Evolutionary conservation across 2,113 vertebrate genomes (phyloP), one percentile per base, ranked within the genome.

Genomic region (Macrotus californicus): DNA sequence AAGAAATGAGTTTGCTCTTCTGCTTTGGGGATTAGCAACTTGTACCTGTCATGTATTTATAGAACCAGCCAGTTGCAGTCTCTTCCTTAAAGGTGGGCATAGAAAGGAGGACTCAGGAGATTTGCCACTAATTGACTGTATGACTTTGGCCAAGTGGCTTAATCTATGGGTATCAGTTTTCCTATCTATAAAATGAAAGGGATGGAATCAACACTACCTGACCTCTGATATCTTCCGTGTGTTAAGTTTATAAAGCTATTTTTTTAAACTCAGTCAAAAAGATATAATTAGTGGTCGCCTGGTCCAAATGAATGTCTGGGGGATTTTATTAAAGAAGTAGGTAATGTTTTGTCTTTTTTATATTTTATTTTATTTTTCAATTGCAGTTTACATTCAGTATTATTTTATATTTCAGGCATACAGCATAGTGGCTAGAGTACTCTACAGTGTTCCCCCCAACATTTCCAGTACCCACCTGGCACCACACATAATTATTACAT

Each of bases 321-420:
- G 29, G 21, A 29, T 76, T 83, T 92, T 96, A 31, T 93, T 93
- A 73, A 95, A 87, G 82, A 88, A 93, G 61, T 16, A 94, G 14
- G 34, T 66, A 54, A 73, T 83, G 31, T 22, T 91, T 94, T 87
- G 14, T 77, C 73, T 67, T 67, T 67, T 67, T 67, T 66, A n/a
- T n/a, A n/a, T 76, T 76, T 18, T 48, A 18, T 46, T 46, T 75
- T 31, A 29, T 73, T 75, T 34, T 76, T 50, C 72, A 50, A 12
- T 48, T 76, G 18, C 2, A 50, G 73, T 50, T 76, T 48, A 76
- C 26, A 76, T 31, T 76, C 29, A 50, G 15, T 76, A 48, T 76
- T 76, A 46, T 29, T 75, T 46, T 48, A 7, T 48, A 34, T 34
- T 19, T 76, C 29, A 76, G 73, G 43, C 31, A 8, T 48, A 21